Evolutionary conservation across 2,888 invertebrate species (phyloP).

Genomic region (Cyclophora albipunctata): DNA sequence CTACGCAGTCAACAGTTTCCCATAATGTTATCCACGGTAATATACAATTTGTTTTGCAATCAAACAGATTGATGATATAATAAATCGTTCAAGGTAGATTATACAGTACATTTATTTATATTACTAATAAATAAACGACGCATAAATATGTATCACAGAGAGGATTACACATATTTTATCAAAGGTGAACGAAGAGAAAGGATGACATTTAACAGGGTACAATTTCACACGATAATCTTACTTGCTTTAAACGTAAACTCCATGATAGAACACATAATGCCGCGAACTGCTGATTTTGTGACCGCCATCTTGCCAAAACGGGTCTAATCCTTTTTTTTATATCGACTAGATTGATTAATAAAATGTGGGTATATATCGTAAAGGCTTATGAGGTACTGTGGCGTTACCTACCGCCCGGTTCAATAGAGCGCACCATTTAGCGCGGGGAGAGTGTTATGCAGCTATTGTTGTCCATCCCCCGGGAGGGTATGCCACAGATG

Average conservation of each 20-base stretch:
- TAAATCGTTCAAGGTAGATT: too few relatives aligned
- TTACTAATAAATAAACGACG: too few relatives aligned
- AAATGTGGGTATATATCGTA: constrained; percentile 32
- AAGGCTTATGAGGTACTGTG: constrained; percentile 50
- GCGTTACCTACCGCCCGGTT: constrained; percentile 46
- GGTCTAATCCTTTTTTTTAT: constrained; percentile 2
- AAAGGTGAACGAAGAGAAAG: constrained; percentile 15
- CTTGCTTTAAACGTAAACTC: constrained; percentile 73
- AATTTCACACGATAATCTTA: constrained; percentile 31
- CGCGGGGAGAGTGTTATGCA: constrained; percentile 55
- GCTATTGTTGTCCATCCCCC: constrained; percentile 69
- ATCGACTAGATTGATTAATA: constrained; percentile 9
- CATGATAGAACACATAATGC: constrained; percentile 69
- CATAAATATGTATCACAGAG: too few relatives aligned
- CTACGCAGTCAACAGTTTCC: constrained; percentile 4
- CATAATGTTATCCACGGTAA: constrained; percentile 17
- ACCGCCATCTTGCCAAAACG: constrained; percentile 44
- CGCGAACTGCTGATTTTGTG: constrained; percentile 63
- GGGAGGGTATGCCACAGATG: constrained; percentile 50
- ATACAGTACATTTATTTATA: too few relatives aligned
- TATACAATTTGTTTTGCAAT: constrained; percentile 11
- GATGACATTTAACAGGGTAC: constrained; percentile 14
- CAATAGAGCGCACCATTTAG: constrained; percentile 68
- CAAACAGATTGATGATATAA: constrained; percentile 5
- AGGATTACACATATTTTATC: too few relatives aligned